A percentile compares a stretch with the other conserved stretches of the same genome.
phyloP scores from a whole-genome alignment of 2,888 invertebrate species.

The Eristalis pertinax region DNA sequence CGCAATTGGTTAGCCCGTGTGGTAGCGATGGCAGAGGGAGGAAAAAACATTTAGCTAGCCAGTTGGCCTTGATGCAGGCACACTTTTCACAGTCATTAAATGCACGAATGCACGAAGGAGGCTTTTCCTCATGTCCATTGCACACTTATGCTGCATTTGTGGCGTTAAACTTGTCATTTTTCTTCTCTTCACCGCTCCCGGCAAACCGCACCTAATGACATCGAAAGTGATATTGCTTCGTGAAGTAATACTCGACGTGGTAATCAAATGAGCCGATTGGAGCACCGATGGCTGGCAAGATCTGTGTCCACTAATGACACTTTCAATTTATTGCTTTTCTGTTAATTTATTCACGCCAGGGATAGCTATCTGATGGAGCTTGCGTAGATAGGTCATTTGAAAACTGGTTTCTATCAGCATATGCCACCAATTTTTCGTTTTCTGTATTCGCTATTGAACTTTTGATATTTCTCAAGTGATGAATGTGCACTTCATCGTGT shows the following conservation, averaged over 20 bases:
- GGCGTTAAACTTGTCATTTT: not conserved
- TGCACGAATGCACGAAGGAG: conserved; percentile 35
- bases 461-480: not conserved
- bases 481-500: not conserved
- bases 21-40: conserved; percentile 16
- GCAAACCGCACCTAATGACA: not conserved
- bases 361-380: not conserved
- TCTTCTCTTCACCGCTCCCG: not conserved
- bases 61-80: conserved; percentile 50
- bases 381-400: not conserved
- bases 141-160: conserved; percentile 21
- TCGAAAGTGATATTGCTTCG: not conserved
- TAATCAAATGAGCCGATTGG: not conserved
- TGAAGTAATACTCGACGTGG: not conserved
- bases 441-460: not conserved
- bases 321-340: not conserved
- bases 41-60: conserved; percentile 21
- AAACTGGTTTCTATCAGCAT: not conserved
- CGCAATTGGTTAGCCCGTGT: conserved; percentile 18
- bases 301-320: not conserved
- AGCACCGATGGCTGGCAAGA: not conserved
- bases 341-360: not conserved
- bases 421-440: not conserved
- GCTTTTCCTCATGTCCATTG: conserved; percentile 30
- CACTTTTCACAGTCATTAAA: conserved; percentile 27